These are phyloP conservation scores for Hemiscyllium ocellatum DNA, from an alignment of 2,113 vertebrate genomes.

Conservation along the genomic window DNA sequence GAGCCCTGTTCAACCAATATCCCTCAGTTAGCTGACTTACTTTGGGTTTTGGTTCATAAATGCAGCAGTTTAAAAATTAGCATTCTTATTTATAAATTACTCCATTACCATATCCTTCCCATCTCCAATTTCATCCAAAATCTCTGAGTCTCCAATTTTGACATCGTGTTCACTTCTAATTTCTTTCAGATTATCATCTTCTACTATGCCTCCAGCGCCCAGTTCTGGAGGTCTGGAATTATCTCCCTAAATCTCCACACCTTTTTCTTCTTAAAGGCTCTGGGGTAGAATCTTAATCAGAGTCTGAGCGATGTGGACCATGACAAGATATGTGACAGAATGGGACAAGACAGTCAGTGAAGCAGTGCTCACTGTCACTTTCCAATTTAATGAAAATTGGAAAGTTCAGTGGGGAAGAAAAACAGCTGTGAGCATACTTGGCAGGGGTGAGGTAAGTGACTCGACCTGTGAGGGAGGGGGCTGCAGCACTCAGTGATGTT, in stretches of 20 bases:
- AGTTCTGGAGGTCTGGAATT: not conserved
- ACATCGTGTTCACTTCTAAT: not conserved
- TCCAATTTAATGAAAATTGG: no score
- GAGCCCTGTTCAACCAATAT: not conserved
- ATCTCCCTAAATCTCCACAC: not conserved
- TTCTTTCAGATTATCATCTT: not conserved
- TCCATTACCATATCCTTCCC: not conserved
- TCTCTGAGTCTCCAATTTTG: not conserved
- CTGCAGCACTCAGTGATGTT: no score
- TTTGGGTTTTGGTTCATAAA: not conserved
- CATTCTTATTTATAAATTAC: not conserved
- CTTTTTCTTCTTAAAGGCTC: not conserved
- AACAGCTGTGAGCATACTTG: no score
- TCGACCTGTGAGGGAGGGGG: no score
- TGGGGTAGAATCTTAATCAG: no score
- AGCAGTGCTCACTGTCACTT: no score
- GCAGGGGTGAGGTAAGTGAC: no score
- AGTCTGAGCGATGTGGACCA: no score
- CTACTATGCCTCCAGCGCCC: not conserved
- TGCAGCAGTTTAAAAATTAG: not conserved
- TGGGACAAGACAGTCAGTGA: no score
- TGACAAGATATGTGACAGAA: no score
- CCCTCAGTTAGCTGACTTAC: not conserved
- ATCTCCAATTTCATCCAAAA: not conserved
- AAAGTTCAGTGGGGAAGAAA: no score